Evolutionary conservation across 2,888 invertebrate genomes (phyloP).

Genomic region (Eristalis arbustorum): DNA sequence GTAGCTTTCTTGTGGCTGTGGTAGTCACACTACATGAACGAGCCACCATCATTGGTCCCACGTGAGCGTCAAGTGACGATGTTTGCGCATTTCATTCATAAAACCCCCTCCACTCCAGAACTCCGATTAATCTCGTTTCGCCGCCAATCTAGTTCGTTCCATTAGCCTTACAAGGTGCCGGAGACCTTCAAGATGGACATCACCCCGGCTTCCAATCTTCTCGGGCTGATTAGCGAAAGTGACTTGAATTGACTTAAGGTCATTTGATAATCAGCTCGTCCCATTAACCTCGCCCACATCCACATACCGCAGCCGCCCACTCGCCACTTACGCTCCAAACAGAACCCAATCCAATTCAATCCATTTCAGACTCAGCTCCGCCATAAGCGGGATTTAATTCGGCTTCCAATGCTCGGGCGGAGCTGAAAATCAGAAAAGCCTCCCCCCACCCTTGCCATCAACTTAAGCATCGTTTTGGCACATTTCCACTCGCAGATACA

Average conservation of each 20-base stretch:
- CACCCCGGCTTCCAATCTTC: not conserved
- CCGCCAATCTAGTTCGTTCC: not conserved
- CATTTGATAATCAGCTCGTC: not conserved
- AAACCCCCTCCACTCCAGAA: too few species aligned
- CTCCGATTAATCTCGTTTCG: not conserved
- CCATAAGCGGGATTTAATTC: not conserved
- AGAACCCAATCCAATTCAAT: not conserved
- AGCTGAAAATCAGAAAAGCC: too few species aligned
- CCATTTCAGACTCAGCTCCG: not conserved
- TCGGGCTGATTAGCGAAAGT: not conserved
- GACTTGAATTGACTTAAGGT: not conserved
- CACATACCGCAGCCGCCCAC: not conserved
- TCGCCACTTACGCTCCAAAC: not conserved
- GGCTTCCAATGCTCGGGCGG: not conserved
- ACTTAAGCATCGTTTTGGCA: conserved; percentile 18
- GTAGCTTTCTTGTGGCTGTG: too few species aligned
- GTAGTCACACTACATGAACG: too few species aligned
- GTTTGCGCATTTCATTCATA: too few species aligned
- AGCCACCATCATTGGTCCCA: too few species aligned
- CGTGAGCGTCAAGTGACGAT: too few species aligned
- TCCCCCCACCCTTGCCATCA: too few species aligned
- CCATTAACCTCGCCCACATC: not conserved
- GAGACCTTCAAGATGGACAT: not conserved
- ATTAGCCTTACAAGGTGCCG: not conserved
- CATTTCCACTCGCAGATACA: conserved; percentile 13